Evolutionary conservation across 2,797 vertebrate species (phyloP), one percentile per base, ranked within the genome.

Genomic region (Hipposideros larvatus): DNA sequence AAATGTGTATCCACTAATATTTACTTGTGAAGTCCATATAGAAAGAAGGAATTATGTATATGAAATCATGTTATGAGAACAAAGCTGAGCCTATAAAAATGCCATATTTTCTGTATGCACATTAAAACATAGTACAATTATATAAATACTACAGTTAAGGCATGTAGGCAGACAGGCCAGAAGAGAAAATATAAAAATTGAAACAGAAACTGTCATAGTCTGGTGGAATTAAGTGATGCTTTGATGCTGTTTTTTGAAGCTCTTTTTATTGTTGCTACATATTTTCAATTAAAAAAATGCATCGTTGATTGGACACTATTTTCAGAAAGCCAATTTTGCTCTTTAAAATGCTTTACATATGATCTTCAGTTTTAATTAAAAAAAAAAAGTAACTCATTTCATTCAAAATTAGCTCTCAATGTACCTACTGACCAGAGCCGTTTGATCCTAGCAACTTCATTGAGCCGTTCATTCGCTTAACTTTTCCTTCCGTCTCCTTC

Each of bases 391-490:
- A 51, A 48, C 22, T 59, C 5, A 43, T 85, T 95, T 77, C 37
- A 21, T 34, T 82, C 10, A 28, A 14, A 7, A 55, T 19, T 22
- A 34, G 14, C 70, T 55, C 48, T 80, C 55, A 19, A 0, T 1
- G 2, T 74, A 31, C 16, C 53, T 87, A 28, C 31, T 24, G 37
- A 57, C 0, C 11, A 31, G 28, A 61, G 24, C 31, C 4, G 22
- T 77, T 1, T 31, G 53, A 51, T 66, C 53, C 7, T 15, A 22
- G 66, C 1, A 0, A 11, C 22, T 7, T 2, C 70, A 11, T 66
- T 11, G 24, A 2, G 13, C 2, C 10, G 7, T 53, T 75, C 0
- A 1, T 1, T 5, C 22, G 3, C 15, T 13, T 9, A 7, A 16
- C 18, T 11, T 48, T 31, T 68, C n/a, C 37, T 66, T 55, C 2